phyloP scores from a whole-genome alignment of 2,113 vertebrate species.

The Cyprinodon tularosa region DNA sequence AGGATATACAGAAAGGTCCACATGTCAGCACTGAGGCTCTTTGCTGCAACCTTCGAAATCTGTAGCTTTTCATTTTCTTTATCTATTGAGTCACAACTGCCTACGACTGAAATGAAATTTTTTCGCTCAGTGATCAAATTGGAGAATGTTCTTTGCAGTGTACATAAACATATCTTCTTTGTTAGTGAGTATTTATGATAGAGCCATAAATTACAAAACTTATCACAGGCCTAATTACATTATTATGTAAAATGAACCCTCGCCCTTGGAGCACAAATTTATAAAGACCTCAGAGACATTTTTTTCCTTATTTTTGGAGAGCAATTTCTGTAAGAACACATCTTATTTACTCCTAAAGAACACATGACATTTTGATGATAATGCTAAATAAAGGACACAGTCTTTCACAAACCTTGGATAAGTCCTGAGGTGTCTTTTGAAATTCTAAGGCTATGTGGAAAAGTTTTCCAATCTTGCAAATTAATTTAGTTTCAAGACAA shows the following conservation, averaged over 20 bases:
- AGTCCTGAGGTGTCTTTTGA: background rate
- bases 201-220: background rate
- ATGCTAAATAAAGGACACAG: background rate
- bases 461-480: no score
- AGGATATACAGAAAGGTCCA: background rate
- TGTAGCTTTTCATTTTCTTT: conserved; percentile 1
- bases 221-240: background rate
- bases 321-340: background rate
- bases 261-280: background rate
- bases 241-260: background rate
- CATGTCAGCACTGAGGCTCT: background rate
- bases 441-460: no score
- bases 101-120: background rate
- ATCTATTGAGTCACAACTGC: background rate
- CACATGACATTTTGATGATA: background rate
- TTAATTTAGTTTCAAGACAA: no score
- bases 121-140: background rate
- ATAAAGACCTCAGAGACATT: background rate
- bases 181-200: background rate
- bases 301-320: background rate
- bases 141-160: background rate
- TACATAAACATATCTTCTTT: background rate
- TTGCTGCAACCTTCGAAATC: background rate
- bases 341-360: background rate
- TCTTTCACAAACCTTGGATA: background rate